phyloP scores from a whole-genome alignment of 2,888 invertebrate genomes.

The Dasysyrphus albostriatus region DNA sequence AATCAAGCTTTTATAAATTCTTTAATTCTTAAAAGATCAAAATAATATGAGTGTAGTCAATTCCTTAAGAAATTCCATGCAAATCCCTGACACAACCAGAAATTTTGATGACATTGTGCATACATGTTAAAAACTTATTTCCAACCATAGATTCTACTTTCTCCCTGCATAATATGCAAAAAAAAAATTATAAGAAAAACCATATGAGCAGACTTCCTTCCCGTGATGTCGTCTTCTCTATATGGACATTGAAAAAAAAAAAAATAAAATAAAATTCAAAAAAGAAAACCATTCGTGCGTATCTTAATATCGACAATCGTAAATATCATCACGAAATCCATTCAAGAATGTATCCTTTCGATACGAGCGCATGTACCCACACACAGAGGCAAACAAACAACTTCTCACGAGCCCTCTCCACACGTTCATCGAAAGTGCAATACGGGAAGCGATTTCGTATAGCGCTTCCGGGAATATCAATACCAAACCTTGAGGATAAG shows the following conservation, averaged over 20 bases:
- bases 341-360: conserved; percentile 62
- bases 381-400: conserved; percentile 3
- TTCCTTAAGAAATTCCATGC: neutral
- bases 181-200: conserved; percentile 39
- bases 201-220: conserved; percentile 40
- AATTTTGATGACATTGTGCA: conserved; percentile 45
- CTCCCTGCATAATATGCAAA: conserved; percentile 4
- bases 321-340: conserved; percentile 67
- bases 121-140: conserved; percentile 28
- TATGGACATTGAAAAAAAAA: neutral
- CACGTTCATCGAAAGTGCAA: conserved; percentile 13
- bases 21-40: neutral
- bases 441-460: conserved; percentile 36
- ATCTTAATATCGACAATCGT: conserved; percentile 66
- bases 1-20: neutral
- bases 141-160: neutral
- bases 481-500: conserved; percentile 39
- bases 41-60: neutral
- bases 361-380: neutral
- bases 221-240: neutral
- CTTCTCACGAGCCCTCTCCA: neutral
- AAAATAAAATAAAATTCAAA: neutral
- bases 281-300: conserved; percentile 50
- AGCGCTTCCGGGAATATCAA: conserved; percentile 40
- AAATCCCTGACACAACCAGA: conserved; percentile 18